Base-by-base conservation (phyloP, 2,113 vertebrate species). In the Seriola rivoliana region DNA sequence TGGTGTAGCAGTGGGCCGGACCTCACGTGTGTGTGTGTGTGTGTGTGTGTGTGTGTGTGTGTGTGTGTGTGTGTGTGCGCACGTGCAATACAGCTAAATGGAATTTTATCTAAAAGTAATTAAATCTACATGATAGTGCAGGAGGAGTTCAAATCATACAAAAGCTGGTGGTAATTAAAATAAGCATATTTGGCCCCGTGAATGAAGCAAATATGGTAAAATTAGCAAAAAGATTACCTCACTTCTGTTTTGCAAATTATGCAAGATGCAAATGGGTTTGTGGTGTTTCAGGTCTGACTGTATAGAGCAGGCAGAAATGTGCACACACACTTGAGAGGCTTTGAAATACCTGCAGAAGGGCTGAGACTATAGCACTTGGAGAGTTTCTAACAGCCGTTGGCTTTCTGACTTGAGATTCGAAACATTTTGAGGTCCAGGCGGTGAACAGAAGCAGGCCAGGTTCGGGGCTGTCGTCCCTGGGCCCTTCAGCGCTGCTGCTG, bases 1-100 rank as follows among this genome's bases (percentile, higher is more conserved):
- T 70, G 65, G 78, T 85, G 86, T 82, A 60, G 71, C 52, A 78
- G 80, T 63, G 60, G 21, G 23, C 68, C 82, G 74, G 38, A 40
- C 60, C 19, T 40, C 23, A 23, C 60, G 42, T 65, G 52, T 81
- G 29, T 67, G 76, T 66, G 57, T 66, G 81, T 57, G 44, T 34
- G 23, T 66, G 63, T 58, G 50, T 69, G 55, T 29, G 55, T 58
- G 11, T 29, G 12, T 29, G n/a, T 55, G 54, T 54, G 48, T 19
- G 4, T 60, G 48, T 50, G 36, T 65, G 48, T 60, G 64, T 68
- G 52, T 42, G 63, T 32, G 23, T 59, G 77, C 13, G 58, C 17
- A 3, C 17, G 40, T 29, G 10, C 32, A 36, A 54, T 64, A 65
- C 40, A 73, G 78, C 42, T 65, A 71, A 75, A 77, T 60, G 13